Conservation (phyloP, 2,888 invertebrate species). For the Uloborus plumipes region DNA sequence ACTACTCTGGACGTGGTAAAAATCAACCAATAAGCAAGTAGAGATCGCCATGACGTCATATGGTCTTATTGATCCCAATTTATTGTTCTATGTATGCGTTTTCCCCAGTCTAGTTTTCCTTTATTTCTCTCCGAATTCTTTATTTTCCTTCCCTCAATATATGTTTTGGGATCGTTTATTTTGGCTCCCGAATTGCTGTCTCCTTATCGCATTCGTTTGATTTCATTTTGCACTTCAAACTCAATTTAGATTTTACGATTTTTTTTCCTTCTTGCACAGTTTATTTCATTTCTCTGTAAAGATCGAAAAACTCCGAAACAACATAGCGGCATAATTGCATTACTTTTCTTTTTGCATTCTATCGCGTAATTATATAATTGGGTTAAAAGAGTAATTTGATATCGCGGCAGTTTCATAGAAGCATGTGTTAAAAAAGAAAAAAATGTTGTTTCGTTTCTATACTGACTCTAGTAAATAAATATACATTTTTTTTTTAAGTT, state of each 20-base stretch:
- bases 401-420: background rate
- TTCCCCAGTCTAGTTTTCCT: slow-evolving; percentile 19
- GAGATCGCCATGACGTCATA: slow-evolving; percentile 39
- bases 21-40: slow-evolving; percentile 27
- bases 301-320: too few relatives aligned
- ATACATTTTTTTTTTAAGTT: too few relatives aligned
- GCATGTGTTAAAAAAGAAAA: background rate
- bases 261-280: background rate
- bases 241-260: background rate
- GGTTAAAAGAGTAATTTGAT: background rate
- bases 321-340: background rate
- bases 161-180: slow-evolving; percentile 14
- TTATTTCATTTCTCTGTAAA: background rate
- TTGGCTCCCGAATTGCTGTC: slow-evolving; percentile 8
- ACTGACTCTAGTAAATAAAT: too few relatives aligned
- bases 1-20: background rate
- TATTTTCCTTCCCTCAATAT: slow-evolving; percentile 7
- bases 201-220: slow-evolving; percentile 28
- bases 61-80: slow-evolving; percentile 33
- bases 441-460: too few relatives aligned
- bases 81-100: slow-evolving; percentile 15
- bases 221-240: slow-evolving; percentile 28
- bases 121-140: slow-evolving; percentile 8
- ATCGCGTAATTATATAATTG: background rate
- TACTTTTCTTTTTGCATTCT: background rate